Evolutionary conservation across 2,113 vertebrate species (phyloP).

Genomic region (Miniopterus natalensis): DNA sequence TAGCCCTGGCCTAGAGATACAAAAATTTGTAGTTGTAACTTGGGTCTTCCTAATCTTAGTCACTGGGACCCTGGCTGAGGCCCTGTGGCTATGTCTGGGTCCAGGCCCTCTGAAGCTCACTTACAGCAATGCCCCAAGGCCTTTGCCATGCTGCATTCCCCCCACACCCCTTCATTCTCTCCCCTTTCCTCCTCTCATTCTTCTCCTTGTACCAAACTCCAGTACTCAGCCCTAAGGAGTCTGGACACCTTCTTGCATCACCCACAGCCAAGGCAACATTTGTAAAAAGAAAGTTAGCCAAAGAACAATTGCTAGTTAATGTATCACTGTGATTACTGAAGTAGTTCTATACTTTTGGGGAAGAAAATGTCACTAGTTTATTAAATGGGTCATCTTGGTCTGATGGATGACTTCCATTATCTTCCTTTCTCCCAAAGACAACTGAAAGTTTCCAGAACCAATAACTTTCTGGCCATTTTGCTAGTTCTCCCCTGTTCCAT

Average conservation of each 20-base stretch:
- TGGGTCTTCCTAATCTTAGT: background rate
- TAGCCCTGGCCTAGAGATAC: background rate
- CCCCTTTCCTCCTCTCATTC: background rate
- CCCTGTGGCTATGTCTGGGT: background rate
- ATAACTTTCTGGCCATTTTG: background rate
- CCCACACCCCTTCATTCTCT: background rate
- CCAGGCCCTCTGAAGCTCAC: background rate
- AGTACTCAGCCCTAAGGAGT: background rate
- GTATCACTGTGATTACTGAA: background rate
- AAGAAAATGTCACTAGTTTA: constrained; percentile 31
- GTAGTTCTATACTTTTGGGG: background rate
- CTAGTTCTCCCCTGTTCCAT: background rate
- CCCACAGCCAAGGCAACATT: background rate
- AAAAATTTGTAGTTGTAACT: background rate
- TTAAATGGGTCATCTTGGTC: background rate
- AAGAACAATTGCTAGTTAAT: constrained; percentile 12
- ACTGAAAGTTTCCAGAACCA: constrained; percentile 25
- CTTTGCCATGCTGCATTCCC: background rate
- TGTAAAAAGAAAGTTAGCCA: background rate
- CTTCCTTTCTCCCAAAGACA: constrained; percentile 9
- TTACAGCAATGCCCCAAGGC: background rate
- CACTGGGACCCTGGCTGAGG: background rate
- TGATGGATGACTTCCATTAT: background rate
- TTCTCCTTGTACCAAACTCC: background rate
- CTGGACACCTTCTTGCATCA: background rate